phyloP scores from a whole-genome alignment of 1,140 invertebrate genomes.

The Scaptomyza pallida region DNA sequence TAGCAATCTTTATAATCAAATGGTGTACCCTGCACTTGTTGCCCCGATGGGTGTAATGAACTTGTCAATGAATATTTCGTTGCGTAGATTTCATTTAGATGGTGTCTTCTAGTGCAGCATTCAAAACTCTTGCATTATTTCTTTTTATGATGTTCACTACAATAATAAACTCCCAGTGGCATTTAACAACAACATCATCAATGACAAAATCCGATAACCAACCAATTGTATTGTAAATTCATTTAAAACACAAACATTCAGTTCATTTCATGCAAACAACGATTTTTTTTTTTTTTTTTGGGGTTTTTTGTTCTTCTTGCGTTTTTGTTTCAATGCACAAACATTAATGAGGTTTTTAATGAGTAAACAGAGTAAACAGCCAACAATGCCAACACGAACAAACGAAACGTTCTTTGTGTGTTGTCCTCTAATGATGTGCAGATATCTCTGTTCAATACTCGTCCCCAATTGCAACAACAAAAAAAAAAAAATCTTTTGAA shows the following conservation, averaged over 20 bases:
- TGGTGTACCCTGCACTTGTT: too few species aligned
- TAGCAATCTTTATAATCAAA: too few species aligned
- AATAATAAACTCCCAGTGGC: background rate
- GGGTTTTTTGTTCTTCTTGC: too few species aligned
- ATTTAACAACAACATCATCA: background rate
- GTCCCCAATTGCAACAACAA: background rate
- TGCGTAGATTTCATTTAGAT: too few species aligned
- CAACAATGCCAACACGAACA: background rate
- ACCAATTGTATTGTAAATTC: background rate
- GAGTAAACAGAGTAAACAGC: background rate
- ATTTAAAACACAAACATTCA: background rate
- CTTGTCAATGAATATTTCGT: too few species aligned
- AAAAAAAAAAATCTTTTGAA: too few species aligned
- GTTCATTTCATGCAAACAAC: background rate
- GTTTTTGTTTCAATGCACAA: too few species aligned
- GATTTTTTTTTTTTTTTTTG: background rate
- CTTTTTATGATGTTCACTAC: background rate
- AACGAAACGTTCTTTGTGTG: background rate
- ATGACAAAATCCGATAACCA: background rate
- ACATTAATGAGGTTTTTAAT: background rate
- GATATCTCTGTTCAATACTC: background rate
- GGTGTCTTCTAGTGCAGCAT: too few species aligned
- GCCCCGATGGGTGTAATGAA: too few species aligned
- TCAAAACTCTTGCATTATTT: background rate
- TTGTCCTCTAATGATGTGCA: background rate